Percentiles rank a stretch among this genome's conserved stretches.
Conservation (phyloP, 1,140 invertebrate species). For the Pseudobourletiella spinata region DNA sequence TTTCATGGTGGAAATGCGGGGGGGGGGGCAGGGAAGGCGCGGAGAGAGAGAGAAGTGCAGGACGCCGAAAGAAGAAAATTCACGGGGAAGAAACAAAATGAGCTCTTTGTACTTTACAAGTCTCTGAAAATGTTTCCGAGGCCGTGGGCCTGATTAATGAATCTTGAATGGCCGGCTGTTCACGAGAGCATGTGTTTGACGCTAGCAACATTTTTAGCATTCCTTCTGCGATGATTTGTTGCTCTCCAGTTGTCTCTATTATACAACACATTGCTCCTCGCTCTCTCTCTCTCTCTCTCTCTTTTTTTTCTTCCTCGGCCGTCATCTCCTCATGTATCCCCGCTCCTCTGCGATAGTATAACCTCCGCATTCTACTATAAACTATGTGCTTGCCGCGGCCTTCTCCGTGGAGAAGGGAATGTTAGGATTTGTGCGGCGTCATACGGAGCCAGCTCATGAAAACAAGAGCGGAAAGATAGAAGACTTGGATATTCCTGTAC, state of each 20-base stretch:
- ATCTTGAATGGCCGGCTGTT: slow-evolving; percentile 14
- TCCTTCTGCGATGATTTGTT: slow-evolving; percentile 12
- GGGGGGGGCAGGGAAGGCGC: too few relatives aligned
- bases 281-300: background rate
- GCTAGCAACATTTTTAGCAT: slow-evolving; percentile 9
- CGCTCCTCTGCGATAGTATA: too few relatives aligned
- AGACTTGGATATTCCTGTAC: too few relatives aligned
- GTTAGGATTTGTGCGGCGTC: too few relatives aligned
- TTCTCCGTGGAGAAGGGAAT: too few relatives aligned
- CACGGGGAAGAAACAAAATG: slow-evolving; percentile 20
- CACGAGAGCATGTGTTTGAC: slow-evolving; percentile 3
- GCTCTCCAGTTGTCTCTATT: slow-evolving; percentile 11
- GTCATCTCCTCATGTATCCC: background rate
- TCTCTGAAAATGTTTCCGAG: slow-evolving; percentile 14
- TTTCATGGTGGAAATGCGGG: too few relatives aligned
- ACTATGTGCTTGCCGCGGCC: too few relatives aligned
- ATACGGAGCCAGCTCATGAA: too few relatives aligned
- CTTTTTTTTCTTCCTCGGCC: background rate
- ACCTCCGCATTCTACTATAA: too few relatives aligned
- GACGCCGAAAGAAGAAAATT: slow-evolving; percentile 11
- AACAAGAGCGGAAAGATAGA: too few relatives aligned
- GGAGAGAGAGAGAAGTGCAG: background rate
- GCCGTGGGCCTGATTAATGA: slow-evolving; percentile 23
- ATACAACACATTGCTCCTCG: background rate
- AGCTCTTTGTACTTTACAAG: slow-evolving; percentile 23